Base-by-base conservation (phyloP, 2,113 vertebrate genomes). In the human region DNA sequence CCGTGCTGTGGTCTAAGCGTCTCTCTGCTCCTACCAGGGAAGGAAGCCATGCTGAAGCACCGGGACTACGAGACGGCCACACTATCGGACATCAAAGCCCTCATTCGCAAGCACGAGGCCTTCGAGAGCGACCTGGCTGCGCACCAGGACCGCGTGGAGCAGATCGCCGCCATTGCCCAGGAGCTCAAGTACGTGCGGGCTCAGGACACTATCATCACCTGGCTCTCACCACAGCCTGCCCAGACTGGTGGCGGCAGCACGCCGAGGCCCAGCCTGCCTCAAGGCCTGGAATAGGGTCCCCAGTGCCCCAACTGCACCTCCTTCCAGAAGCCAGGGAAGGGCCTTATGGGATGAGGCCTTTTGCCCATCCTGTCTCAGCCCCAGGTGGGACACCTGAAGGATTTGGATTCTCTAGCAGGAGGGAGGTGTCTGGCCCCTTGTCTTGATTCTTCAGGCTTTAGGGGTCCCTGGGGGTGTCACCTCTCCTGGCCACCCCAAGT, bases 111-210 rank as follows among this genome's bases (percentile, higher is more conserved):
- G 90, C 99, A 99, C 2, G 99, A 99, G 97, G 99, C 99, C 84
- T 99, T 99, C 0, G 99, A 99, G 98, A 99, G 99, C 2, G 99
- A 99, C 98, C 98, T 99, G 98, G 99, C 99, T 0, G 99, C 99
- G 0, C 99, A 99, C 97, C 99, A 99, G 98, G 99, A 99, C 98
- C 93, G 99, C 0, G 99, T 99, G 98, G 99, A 99, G 98, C 99
- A 99, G 98, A 99, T 99, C 0, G 99, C 99, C 0, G 99, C 99
- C 76, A 99, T 99, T 3, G 99, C 99, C 0, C 99, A 99, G 98
- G 99, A 99, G 90, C 99, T 99, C 97, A 99, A 99, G 99, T 99
- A 99, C 0, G 98, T 87, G 96, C 32, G 10, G 45, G 14, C 22
- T 27, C 3, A 0, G 0, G 8, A 40, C 1, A 0, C 5, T 55